Conservation (phyloP, 2,113 vertebrate genomes). For the Verasper variegatus region DNA sequence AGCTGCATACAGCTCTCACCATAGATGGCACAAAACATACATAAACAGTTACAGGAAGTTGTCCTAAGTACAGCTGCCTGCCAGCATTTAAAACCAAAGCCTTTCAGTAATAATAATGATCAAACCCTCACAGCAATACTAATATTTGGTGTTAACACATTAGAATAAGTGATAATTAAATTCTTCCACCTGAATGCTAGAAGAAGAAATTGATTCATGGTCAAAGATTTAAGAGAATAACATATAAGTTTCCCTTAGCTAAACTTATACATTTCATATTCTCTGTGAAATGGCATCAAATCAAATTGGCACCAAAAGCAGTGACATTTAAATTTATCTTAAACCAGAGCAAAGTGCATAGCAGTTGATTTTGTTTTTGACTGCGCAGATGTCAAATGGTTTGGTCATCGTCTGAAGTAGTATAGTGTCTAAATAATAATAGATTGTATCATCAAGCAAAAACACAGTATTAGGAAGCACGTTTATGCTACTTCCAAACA, state of each 20-base stretch:
- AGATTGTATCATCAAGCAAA: too few species aligned
- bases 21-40: slow-evolving; percentile 7
- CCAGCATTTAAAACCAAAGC: slow-evolving; percentile 17
- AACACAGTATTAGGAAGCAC: too few species aligned
- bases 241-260: background rate
- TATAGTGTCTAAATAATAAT: background rate
- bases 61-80: background rate
- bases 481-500: background rate
- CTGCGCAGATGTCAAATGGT: background rate
- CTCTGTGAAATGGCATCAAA: slow-evolving; percentile 1
- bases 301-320: background rate
- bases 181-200: too few species aligned
- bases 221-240: background rate
- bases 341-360: background rate
- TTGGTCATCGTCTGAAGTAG: background rate
- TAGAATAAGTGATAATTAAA: too few species aligned
- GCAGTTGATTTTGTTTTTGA: background rate
- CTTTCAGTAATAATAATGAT: background rate
- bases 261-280: background rate
- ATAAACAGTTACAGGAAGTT: slow-evolving; percentile 15
- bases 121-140: too few species aligned
- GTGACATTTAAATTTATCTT: background rate
- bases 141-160: too few species aligned
- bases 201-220: background rate
- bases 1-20: slow-evolving; percentile 1